Evolutionary conservation across 1,140 invertebrate genomes (phyloP).

Genomic region (Chrysoperla carnea): DNA sequence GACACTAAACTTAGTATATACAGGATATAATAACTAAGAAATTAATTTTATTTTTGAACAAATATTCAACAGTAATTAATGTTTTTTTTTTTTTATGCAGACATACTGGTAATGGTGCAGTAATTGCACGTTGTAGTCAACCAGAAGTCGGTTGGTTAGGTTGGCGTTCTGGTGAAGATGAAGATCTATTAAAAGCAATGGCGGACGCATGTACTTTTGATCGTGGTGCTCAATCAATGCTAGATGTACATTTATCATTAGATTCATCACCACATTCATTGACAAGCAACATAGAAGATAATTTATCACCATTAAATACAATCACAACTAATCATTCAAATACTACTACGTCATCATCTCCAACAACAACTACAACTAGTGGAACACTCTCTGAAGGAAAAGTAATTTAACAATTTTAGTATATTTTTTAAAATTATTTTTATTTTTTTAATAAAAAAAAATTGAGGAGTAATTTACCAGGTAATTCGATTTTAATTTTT

Average conservation of each 20-base stretch:
- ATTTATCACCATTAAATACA: conserved; percentile 16
- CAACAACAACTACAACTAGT: conserved; percentile 10
- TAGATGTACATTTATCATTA: not conserved
- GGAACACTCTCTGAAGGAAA: too few relatives aligned
- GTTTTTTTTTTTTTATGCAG: conserved; percentile 24
- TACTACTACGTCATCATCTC: conserved; percentile 17
- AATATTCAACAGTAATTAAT: too few relatives aligned
- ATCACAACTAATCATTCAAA: conserved; percentile 11
- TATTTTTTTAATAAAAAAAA: too few relatives aligned
- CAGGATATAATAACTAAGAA: too few relatives aligned
- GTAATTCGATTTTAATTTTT: too few relatives aligned
- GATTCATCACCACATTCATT: not conserved
- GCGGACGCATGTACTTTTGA: conserved; percentile 65
- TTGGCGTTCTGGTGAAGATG: conserved; percentile 78
- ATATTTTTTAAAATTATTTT: too few relatives aligned
- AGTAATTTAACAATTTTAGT: too few relatives aligned
- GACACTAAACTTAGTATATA: too few relatives aligned
- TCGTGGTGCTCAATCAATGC: conserved; percentile 21
- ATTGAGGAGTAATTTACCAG: too few relatives aligned
- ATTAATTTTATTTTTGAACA: too few relatives aligned
- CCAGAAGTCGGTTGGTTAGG: conserved; percentile 82
- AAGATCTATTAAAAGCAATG: conserved; percentile 68
- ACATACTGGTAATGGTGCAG: conserved; percentile 72
- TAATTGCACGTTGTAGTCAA: conserved; percentile 84
- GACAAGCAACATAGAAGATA: not conserved